Conservation (phyloP, 2,113 vertebrate genomes). For the Notarius quadriscutis region DNA sequence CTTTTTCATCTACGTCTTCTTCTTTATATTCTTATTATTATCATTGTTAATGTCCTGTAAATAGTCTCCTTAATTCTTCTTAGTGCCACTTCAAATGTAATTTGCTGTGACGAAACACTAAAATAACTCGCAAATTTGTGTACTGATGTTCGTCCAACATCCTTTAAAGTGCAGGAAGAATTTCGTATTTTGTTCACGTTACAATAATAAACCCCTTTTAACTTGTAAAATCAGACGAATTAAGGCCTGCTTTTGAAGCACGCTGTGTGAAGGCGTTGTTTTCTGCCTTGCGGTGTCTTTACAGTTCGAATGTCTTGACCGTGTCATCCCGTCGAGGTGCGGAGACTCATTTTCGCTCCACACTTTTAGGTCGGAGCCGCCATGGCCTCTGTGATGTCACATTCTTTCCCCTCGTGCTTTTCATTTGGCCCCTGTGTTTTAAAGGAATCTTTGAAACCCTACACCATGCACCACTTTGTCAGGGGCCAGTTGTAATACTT, state of each 20-base stretch:
- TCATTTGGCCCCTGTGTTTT: conserved; percentile 71
- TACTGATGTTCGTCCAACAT: neutral
- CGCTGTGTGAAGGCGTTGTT: conserved; percentile 44
- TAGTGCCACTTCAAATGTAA: neutral
- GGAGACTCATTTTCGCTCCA: conserved; percentile 69
- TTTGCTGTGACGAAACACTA: neutral
- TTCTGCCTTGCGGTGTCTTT: conserved; percentile 55
- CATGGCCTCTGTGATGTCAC: conserved; percentile 71
- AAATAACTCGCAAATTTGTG: neutral
- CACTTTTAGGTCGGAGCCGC: conserved; percentile 60
- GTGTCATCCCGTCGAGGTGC: conserved; percentile 63
- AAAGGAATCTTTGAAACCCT: conserved; percentile 77
- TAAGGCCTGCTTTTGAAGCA: neutral
- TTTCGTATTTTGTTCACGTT: neutral
- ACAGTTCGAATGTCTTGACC: conserved; percentile 56
- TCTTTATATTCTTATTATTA: neutral
- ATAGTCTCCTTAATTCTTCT: neutral
- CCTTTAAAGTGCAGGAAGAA: neutral
- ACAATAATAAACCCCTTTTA: neutral
- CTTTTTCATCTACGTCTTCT: neutral
- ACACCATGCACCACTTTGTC: conserved; percentile 74
- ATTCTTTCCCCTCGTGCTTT: conserved; percentile 75
- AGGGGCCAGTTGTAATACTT: conserved; percentile 81
- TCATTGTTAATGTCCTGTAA: neutral
- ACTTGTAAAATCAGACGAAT: neutral